Percentiles rank a stretch among this genome's conserved stretches.
phyloP scores from a whole-genome alignment of 2,797 vertebrate species.

The Oceanodroma leucorhoa region DNA sequence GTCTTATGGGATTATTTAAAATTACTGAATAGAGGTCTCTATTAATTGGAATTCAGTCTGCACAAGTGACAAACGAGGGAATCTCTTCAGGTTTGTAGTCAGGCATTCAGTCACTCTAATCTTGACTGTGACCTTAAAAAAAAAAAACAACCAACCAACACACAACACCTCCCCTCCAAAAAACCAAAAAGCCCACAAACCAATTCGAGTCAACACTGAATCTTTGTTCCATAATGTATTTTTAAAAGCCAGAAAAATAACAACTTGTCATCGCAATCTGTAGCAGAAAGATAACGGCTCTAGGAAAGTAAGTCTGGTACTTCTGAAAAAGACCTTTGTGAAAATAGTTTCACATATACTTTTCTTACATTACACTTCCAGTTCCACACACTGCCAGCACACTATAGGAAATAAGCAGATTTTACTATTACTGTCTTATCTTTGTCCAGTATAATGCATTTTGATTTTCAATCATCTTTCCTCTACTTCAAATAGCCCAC shows the following conservation, averaged over 20 bases:
- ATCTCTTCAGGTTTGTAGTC: not conserved
- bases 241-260: not conserved
- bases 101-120: constrained; percentile 29
- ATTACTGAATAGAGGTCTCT: constrained; percentile 34
- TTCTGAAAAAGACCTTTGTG: not conserved
- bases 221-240: not conserved
- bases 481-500: not conserved
- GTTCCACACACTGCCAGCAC: not conserved
- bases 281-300: not conserved
- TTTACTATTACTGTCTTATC: not conserved
- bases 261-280: not conserved
- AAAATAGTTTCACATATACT: not conserved
- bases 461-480: not conserved
- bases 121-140: not conserved
- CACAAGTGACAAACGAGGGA: constrained; percentile 13
- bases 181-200: not conserved
- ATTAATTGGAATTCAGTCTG: constrained; percentile 1
- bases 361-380: not conserved
- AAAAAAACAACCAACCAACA: not conserved
- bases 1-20: constrained; percentile 47
- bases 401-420: not conserved
- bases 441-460: not conserved
- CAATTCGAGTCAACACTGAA: not conserved
- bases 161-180: not conserved
- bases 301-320: not conserved